These are phyloP conservation scores for Euwallacea fornicatus DNA, from an alignment of 1,140 invertebrate genomes.

Conservation along the genomic window DNA sequence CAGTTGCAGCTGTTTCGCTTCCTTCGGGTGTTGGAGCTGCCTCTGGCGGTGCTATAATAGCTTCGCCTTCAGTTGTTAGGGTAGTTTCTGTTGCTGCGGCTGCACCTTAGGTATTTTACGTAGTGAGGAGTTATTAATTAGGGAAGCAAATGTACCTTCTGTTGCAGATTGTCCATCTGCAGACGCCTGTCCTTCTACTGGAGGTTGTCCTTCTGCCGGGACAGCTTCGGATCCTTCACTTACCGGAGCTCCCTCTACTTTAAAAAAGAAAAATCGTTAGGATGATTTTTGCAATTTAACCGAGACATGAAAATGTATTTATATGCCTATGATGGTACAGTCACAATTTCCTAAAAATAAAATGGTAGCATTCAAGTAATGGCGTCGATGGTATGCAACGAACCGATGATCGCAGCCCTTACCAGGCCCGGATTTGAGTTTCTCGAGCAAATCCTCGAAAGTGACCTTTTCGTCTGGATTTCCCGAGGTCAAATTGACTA, in stretches of 20 bases:
- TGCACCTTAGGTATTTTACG: neutral
- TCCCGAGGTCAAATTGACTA: constrained; percentile 42
- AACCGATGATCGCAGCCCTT: constrained; percentile 34
- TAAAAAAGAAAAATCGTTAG: constrained; percentile 21
- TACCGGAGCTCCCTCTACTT: constrained; percentile 42
- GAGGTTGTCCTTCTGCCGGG: constrained; percentile 50
- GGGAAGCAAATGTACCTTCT: constrained; percentile 25
- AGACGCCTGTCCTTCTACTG: constrained; percentile 52
- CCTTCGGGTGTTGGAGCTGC: constrained; percentile 50
- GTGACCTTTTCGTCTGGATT: constrained; percentile 37
- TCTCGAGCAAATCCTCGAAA: constrained; percentile 39
- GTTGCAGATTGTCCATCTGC: constrained; percentile 48
- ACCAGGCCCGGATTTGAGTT: constrained; percentile 36
- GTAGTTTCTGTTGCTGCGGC: constrained; percentile 33
- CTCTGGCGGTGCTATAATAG: constrained; percentile 47
- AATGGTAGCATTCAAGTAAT: constrained; percentile 24
- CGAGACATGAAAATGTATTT: no score
- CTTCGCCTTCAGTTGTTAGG: constrained; percentile 47
- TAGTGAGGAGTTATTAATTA: no score
- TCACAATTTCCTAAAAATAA: neutral
- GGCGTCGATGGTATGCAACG: neutral
- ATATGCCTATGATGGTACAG: no score
- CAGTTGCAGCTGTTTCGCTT: constrained; percentile 41
- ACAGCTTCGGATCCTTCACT: constrained; percentile 53
- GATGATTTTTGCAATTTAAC: no score